These are phyloP conservation scores for Glaucidium brasilianum DNA, from an alignment of 2,113 vertebrate genomes.

Conservation along the genomic window DNA sequence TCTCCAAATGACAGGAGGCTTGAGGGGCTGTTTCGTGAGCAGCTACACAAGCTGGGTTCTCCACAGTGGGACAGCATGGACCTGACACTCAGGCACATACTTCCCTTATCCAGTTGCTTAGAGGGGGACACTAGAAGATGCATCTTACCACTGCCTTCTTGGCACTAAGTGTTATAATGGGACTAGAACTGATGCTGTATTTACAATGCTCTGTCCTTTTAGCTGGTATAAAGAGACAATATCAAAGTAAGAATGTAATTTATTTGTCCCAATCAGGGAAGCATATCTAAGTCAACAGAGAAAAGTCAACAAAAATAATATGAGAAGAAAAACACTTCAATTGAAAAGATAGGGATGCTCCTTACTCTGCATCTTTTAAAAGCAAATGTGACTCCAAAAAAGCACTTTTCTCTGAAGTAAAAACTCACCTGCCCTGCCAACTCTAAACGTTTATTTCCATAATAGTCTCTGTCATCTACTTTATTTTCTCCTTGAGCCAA, in stretches of 20 bases:
- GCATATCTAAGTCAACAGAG: not conserved
- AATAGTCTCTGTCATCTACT: conserved; percentile 98
- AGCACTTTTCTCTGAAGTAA: not conserved
- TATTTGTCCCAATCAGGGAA: not conserved
- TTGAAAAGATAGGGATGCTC: not conserved
- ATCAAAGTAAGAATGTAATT: not conserved
- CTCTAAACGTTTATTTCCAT: conserved; percentile 96
- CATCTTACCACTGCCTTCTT: not conserved
- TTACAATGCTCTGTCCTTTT: not conserved
- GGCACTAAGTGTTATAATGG: not conserved
- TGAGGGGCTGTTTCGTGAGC: not conserved
- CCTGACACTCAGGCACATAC: not conserved
- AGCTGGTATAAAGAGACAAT: not conserved
- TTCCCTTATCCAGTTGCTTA: not conserved
- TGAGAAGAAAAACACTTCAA: not conserved
- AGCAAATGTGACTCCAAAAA: not conserved
- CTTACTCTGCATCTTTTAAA: not conserved
- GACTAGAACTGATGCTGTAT: not conserved
- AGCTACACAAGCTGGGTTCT: not conserved
- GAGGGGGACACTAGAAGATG: not conserved
- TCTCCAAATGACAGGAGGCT: not conserved
- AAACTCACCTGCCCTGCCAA: conserved; percentile 91
- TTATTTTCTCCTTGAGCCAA: conserved; percentile 96
- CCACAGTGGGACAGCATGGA: not conserved
- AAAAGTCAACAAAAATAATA: not conserved